A percentile compares a stretch with the other conserved stretches of the same genome.
Conservation (phyloP, 2,797 vertebrate genomes). For the Chaenodraco wilsoni region DNA sequence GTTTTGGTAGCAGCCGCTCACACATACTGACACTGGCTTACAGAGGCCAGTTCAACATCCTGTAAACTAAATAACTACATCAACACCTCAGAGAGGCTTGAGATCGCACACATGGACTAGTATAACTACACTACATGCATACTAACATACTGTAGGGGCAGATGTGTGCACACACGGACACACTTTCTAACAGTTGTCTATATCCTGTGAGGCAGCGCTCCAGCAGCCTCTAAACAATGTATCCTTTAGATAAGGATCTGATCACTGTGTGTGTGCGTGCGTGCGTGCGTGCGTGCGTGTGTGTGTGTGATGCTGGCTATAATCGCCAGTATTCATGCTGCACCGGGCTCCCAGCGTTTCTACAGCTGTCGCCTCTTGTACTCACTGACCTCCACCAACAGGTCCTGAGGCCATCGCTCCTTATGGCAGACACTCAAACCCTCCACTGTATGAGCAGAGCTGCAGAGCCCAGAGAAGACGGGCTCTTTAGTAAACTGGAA, state of each 20-base stretch:
- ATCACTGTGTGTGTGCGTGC: slow-evolving; percentile 51
- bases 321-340: slow-evolving; percentile 78
- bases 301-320: slow-evolving; percentile 57
- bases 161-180: slow-evolving; percentile 38
- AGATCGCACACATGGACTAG: slow-evolving; percentile 6
- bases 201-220: slow-evolving; percentile 72
- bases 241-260: slow-evolving; percentile 81
- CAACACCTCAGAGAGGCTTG: slow-evolving; percentile 20
- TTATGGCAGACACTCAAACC: slow-evolving; percentile 65
- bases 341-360: slow-evolving; percentile 73
- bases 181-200: slow-evolving; percentile 65
- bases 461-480: slow-evolving; percentile 7
- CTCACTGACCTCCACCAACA: slow-evolving; percentile 77
- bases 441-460: slow-evolving; percentile 53
- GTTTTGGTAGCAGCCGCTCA: slow-evolving; percentile 22
- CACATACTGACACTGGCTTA: slow-evolving; percentile 11
- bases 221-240: slow-evolving; percentile 79
- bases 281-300: slow-evolving; percentile 30
- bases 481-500: slow-evolving; percentile 19
- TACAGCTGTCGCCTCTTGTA: slow-evolving; percentile 80
- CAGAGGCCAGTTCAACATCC: slow-evolving; percentile 2
- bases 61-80: slow-evolving; percentile 26
- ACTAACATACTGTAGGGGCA: slow-evolving; percentile 4
- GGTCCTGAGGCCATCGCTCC: slow-evolving; percentile 71
- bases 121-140: slow-evolving; percentile 7